phyloP scores from a whole-genome alignment of 2,113 vertebrate genomes.

The Alexandromys fortis region DNA sequence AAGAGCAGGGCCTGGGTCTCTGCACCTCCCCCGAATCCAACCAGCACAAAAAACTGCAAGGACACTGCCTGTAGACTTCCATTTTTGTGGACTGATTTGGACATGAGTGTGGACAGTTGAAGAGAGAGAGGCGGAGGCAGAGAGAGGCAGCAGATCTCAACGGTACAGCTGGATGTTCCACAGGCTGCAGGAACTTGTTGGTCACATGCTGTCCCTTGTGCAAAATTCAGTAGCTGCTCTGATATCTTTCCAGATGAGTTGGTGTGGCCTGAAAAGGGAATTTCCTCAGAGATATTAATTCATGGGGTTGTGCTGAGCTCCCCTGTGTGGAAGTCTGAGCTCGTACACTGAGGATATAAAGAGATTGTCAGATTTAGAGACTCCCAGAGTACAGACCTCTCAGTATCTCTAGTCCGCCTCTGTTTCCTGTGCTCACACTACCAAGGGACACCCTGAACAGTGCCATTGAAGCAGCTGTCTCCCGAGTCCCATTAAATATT shows the following conservation, averaged over 20 bases:
- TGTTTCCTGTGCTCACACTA: accelerated
- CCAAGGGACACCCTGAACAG: not conserved
- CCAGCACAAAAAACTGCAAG: not conserved
- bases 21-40: not conserved
- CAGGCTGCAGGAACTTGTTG: not conserved
- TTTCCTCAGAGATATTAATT: not conserved
- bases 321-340: not conserved
- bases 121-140: no score
- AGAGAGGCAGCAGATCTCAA: not conserved
- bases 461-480: not conserved
- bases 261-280: not conserved
- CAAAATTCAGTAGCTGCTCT: no score
- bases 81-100: not conserved
- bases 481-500: no score
- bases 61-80: accelerated
- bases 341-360: not conserved
- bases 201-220: not conserved
- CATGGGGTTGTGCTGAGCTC: not conserved
- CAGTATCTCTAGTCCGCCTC: not conserved
- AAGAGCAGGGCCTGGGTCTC: slow-evolving; percentile 43
- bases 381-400: no score
- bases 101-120: accelerated
- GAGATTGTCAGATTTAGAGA: not conserved
- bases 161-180: accelerated
- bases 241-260: not conserved